Conservation (phyloP, 2,888 invertebrate genomes). For the Leucoma salicis region DNA sequence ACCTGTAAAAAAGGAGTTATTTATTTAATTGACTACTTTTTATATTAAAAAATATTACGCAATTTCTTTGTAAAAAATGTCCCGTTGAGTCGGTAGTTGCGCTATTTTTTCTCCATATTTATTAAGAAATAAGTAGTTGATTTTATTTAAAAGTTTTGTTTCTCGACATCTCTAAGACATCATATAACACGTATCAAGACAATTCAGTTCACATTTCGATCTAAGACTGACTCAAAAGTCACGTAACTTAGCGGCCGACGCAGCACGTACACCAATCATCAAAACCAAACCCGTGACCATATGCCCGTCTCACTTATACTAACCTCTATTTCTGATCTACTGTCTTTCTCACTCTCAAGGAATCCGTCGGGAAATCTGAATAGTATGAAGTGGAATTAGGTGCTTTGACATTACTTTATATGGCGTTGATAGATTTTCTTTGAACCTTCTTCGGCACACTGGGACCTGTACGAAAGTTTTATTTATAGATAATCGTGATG, state of each 20-base stretch:
- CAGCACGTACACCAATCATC: conserved; percentile 79
- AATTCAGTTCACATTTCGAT: conserved; percentile 31
- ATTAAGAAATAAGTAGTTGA: too few species aligned
- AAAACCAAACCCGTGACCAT: conserved; percentile 73
- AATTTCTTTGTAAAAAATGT: too few species aligned
- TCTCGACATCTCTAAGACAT: too few species aligned
- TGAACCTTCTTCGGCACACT: conserved; percentile 47
- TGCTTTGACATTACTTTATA: conserved; percentile 75
- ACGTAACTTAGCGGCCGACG: conserved; percentile 73
- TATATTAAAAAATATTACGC: too few species aligned
- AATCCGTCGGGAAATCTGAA: conserved; percentile 78
- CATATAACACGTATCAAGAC: conserved; percentile 56
- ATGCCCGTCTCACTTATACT: conserved; percentile 47
- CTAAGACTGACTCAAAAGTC: conserved; percentile 57
- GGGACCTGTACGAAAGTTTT: conserved; percentile 27
- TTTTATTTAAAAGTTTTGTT: too few species aligned
- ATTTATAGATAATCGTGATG: conserved; percentile 15
- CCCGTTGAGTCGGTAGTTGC: too few species aligned
- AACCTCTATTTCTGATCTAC: conserved; percentile 16
- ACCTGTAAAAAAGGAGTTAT: too few species aligned
- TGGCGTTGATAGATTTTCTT: conserved; percentile 72
- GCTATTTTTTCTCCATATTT: too few species aligned
- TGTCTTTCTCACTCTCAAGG: conserved; percentile 41
- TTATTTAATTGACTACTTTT: too few species aligned
- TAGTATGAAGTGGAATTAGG: conserved; percentile 70